phyloP scores from a whole-genome alignment of 2,888 invertebrate genomes.

The Trichacis sp. region DNA sequence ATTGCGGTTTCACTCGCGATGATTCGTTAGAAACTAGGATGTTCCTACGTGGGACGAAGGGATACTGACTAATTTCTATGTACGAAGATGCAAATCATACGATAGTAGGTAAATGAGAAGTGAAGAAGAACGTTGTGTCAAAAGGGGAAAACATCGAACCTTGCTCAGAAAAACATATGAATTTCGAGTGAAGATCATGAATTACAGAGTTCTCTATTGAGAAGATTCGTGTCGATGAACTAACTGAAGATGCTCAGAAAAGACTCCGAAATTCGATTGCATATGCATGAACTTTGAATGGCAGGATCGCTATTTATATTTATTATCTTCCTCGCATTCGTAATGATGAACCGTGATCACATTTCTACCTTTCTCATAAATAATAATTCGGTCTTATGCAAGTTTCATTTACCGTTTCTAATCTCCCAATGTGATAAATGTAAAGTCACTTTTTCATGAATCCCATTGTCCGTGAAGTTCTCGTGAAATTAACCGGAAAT shows the following conservation, averaged over 20 bases:
- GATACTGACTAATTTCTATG: too few relatives aligned
- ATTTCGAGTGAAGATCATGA: too few relatives aligned
- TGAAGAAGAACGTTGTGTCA: too few relatives aligned
- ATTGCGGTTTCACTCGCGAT: too few relatives aligned
- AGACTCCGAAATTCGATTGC: constrained; percentile 18
- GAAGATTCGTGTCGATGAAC: constrained; percentile 13
- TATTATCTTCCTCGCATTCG: neutral
- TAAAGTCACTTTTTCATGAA: neutral
- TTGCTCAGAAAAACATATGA: too few relatives aligned
- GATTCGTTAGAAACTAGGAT: too few relatives aligned
- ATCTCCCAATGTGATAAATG: neutral
- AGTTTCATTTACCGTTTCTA: neutral
- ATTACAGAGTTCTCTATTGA: too few relatives aligned
- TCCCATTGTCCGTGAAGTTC: neutral
- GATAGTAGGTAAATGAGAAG: too few relatives aligned
- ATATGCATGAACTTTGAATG: constrained; percentile 20
- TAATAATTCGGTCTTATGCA: constrained; percentile 1
- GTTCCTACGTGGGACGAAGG: too few relatives aligned
- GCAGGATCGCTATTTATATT: constrained; percentile 24
- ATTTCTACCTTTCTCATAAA: constrained; percentile 3
- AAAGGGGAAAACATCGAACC: too few relatives aligned
- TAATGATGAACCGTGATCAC: constrained; percentile 4
- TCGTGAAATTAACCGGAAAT: neutral
- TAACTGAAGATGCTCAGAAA: constrained; percentile 10
- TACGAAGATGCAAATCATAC: too few relatives aligned